Evolutionary conservation across 2,113 vertebrate species (phyloP).

Genomic region (Hypocryptadius cinnamomeus): DNA sequence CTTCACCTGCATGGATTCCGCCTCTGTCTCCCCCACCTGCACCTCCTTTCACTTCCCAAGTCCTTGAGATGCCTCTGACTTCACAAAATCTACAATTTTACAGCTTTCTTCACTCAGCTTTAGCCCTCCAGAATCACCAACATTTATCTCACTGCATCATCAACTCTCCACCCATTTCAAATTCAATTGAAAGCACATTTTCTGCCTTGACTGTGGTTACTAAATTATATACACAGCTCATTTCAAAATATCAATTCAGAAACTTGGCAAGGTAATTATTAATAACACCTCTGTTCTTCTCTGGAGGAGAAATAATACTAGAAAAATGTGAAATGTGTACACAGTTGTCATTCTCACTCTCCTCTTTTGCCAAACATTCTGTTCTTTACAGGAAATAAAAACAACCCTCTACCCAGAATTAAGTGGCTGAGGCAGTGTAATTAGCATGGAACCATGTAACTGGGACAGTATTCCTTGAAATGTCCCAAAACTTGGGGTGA

Average conservation of each 20-base stretch:
- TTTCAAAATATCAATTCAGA: constrained; percentile 40
- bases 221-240: constrained; percentile 19
- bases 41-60: not conserved
- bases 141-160: constrained; percentile 3
- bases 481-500: not conserved
- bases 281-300: constrained; percentile 44
- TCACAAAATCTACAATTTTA: not conserved
- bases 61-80: not conserved
- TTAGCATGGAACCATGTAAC: not conserved
- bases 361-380: constrained; percentile 9
- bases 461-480: not conserved
- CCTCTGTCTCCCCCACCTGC: not conserved
- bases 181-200: constrained; percentile 36
- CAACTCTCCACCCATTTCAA: constrained; percentile 3
- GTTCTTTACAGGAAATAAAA: constrained; percentile 13
- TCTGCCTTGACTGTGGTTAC: not conserved
- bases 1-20: not conserved
- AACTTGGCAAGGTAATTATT: constrained; percentile 49
- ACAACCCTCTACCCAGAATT: not conserved
- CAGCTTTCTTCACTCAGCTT: not conserved
- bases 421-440: not conserved
- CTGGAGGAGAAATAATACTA: constrained; percentile 1
- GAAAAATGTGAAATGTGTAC: constrained; percentile 46
- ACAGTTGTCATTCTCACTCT: constrained; percentile 35
- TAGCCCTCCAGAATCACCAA: not conserved